A percentile compares a stretch with the other conserved stretches of the same genome.
Evolutionary conservation across 2,888 invertebrate species (phyloP).

Genomic region (Hemaris fuciformis): DNA sequence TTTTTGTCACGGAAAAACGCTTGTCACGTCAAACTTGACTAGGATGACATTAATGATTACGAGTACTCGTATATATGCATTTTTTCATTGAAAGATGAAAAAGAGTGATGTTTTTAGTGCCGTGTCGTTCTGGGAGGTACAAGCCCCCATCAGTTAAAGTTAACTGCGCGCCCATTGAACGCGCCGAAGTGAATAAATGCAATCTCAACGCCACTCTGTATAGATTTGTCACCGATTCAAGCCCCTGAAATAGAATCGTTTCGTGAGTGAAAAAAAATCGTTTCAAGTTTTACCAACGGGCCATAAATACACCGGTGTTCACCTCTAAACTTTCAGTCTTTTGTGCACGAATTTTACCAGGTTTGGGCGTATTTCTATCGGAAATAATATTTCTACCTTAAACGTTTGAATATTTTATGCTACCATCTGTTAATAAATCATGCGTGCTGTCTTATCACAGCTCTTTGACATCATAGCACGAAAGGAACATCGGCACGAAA

Average conservation of each 20-base stretch:
- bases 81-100: neutral
- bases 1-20: too few species aligned
- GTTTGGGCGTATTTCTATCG: neutral
- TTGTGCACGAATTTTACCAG: neutral
- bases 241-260: slow-evolving; percentile 3
- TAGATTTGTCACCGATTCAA: slow-evolving; percentile 13
- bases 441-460: too few species aligned
- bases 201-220: slow-evolving; percentile 9
- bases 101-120: neutral
- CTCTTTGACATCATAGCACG: too few species aligned
- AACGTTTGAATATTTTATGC: neutral
- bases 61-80: neutral
- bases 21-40: too few species aligned
- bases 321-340: neutral
- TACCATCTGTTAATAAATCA: too few species aligned
- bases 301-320: neutral
- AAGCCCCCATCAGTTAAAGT: neutral
- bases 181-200: slow-evolving; percentile 10
- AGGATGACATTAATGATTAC: too few species aligned
- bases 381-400: neutral
- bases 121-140: neutral
- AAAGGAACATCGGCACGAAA: too few species aligned
- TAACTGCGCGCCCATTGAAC: neutral
- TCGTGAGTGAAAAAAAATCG: neutral
- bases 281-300: neutral